A percentile compares a stretch with the other conserved stretches of the same genome.
phyloP scores from a whole-genome alignment of 2,797 vertebrate genomes.

The Amphiprion clarkii region DNA sequence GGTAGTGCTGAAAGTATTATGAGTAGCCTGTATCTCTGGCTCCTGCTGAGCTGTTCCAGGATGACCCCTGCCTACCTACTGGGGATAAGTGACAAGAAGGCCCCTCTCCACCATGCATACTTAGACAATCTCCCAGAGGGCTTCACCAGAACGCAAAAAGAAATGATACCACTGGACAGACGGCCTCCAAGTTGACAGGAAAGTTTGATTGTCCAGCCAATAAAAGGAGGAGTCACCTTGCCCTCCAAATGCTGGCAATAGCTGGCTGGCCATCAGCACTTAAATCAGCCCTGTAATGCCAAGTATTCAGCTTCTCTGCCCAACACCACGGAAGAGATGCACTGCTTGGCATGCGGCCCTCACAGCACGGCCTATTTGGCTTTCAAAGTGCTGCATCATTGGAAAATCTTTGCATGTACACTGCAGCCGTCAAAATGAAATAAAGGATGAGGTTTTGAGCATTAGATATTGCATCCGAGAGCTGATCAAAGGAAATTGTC shows the following conservation, averaged over 20 bases:
- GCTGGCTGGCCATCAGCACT: slow-evolving; percentile 64
- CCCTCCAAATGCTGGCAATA: slow-evolving; percentile 77
- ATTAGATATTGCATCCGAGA: slow-evolving; percentile 10
- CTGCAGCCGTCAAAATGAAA: slow-evolving; percentile 29
- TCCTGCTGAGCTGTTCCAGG: slow-evolving; percentile 27
- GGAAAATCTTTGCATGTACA: slow-evolving; percentile 59
- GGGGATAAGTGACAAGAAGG: slow-evolving; percentile 34
- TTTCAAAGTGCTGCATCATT: slow-evolving; percentile 66
- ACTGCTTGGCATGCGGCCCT: slow-evolving; percentile 67
- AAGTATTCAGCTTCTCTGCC: slow-evolving; percentile 46
- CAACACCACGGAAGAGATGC: slow-evolving; percentile 65
- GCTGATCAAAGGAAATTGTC: slow-evolving; percentile 35
- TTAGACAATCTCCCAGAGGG: slow-evolving; percentile 25
- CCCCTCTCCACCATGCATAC: not conserved
- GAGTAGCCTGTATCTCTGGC: slow-evolving; percentile 45
- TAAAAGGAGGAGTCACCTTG: slow-evolving; percentile 78
- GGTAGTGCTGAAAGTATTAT: slow-evolving; percentile 55
- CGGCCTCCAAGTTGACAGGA: slow-evolving; percentile 60
- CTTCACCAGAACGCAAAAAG: slow-evolving; percentile 29
- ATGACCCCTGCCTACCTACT: slow-evolving; percentile 29
- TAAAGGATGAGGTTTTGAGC: slow-evolving; percentile 39
- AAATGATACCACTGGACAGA: slow-evolving; percentile 39
- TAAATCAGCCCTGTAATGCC: slow-evolving; percentile 59
- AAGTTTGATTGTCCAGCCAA: slow-evolving; percentile 55
- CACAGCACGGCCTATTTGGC: slow-evolving; percentile 65